phyloP scores from a whole-genome alignment of 1,140 invertebrate species.

The Euschistus heros region DNA sequence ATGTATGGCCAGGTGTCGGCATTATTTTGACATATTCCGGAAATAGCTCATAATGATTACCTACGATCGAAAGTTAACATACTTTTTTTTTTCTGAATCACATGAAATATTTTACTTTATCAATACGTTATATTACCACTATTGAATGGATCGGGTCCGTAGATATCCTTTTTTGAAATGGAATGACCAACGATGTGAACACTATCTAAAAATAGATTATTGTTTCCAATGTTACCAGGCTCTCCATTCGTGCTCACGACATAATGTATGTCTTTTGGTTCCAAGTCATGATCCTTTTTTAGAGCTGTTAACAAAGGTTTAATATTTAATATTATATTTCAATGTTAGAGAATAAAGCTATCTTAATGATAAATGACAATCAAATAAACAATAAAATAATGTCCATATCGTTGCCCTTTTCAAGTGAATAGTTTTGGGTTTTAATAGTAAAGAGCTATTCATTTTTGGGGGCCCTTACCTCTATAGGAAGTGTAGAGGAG shows the following conservation, averaged over 20 bases:
- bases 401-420: too few relatives aligned
- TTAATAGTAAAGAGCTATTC: too few relatives aligned
- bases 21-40: constrained; percentile 54
- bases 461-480: too few relatives aligned
- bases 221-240: constrained; percentile 87
- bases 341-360: too few relatives aligned
- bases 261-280: constrained; percentile 54
- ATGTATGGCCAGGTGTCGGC: constrained; percentile 82
- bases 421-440: too few relatives aligned
- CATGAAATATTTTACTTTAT: not conserved
- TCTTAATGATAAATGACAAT: too few relatives aligned
- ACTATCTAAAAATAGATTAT: constrained; percentile 80
- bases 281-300: constrained; percentile 20
- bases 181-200: constrained; percentile 76
- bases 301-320: constrained; percentile 42
- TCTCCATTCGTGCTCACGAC: constrained; percentile 85
- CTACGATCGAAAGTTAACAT: constrained; percentile 28
- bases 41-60: constrained; percentile 43
- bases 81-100: not conserved
- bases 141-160: constrained; percentile 49
- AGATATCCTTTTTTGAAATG: constrained; percentile 53
- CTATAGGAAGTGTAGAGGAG: too few relatives aligned
- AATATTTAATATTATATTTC: not conserved
- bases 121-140: constrained; percentile 35
- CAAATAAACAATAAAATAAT: too few relatives aligned